These are phyloP conservation scores for Platorchestia sp. DNA, from an alignment of 1,140 invertebrate species.

Conservation along the genomic window DNA sequence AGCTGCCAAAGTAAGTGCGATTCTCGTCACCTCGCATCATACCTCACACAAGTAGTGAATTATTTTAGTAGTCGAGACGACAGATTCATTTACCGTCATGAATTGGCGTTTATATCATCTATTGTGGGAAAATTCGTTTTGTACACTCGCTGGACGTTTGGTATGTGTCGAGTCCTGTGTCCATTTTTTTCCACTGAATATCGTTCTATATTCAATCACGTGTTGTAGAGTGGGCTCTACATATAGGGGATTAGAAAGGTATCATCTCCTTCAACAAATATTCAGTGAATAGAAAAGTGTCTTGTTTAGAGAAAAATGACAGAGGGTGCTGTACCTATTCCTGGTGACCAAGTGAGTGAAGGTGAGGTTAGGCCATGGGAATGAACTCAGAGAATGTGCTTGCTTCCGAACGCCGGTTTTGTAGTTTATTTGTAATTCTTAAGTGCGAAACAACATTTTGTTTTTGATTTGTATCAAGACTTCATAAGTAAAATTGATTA, in stretches of 20 bases:
- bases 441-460: too few relatives aligned
- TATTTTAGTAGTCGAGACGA: not conserved
- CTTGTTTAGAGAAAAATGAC: too few relatives aligned
- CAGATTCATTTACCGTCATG: not conserved
- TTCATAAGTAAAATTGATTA: not conserved
- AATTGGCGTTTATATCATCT: not conserved
- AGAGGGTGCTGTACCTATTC: too few relatives aligned
- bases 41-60: not conserved
- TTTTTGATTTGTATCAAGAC: not conserved
- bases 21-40: not conserved
- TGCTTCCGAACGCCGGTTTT: not conserved
- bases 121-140: not conserved
- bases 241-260: too few relatives aligned
- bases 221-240: too few relatives aligned
- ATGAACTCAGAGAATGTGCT: too few relatives aligned
- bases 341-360: too few relatives aligned
- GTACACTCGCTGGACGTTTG: not conserved
- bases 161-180: not conserved
- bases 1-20: conserved; percentile 86
- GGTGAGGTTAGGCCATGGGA: too few relatives aligned
- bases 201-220: too few relatives aligned
- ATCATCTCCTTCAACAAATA: too few relatives aligned
- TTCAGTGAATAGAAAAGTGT: too few relatives aligned
- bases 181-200: not conserved
- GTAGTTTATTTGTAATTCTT: not conserved